phyloP scores from a whole-genome alignment of 1,140 invertebrate genomes.

The Tenebrio molitor region DNA sequence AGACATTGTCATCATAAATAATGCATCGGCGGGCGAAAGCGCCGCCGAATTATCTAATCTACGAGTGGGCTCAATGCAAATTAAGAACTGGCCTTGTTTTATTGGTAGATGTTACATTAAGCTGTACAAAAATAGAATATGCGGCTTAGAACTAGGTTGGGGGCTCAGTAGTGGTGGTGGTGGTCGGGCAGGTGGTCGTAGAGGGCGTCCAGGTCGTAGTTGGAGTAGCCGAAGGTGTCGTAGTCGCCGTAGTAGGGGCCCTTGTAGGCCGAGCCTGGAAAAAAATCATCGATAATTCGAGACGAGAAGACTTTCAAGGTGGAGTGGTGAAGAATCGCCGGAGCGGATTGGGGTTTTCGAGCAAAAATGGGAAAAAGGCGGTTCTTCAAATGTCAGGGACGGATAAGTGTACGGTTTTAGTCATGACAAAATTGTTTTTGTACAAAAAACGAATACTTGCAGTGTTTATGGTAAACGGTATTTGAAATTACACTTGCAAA shows the following conservation, averaged over 20 bases:
- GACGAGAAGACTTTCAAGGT: constrained; percentile 1
- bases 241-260: constrained; percentile 21
- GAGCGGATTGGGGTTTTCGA: background rate
- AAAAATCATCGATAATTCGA: background rate
- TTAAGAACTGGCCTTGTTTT: constrained; percentile 31
- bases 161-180: constrained; percentile 10
- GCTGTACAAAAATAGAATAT: constrained; percentile 18
- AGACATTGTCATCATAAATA: no score
- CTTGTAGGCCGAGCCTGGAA: constrained; percentile 22
- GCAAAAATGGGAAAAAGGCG: background rate
- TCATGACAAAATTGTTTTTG: background rate
- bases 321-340: background rate
- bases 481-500: no score
- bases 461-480: no score
- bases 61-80: no score
- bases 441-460: no score
- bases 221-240: constrained; percentile 20
- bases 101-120: background rate
- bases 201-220: constrained; percentile 15
- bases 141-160: constrained; percentile 2
- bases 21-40: background rate
- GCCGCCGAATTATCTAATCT: no score
- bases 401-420: background rate
- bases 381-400: background rate
- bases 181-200: constrained; percentile 6